phyloP scores from a whole-genome alignment of 2,888 invertebrate species.

The Chrysotoxum bicinctum region DNA sequence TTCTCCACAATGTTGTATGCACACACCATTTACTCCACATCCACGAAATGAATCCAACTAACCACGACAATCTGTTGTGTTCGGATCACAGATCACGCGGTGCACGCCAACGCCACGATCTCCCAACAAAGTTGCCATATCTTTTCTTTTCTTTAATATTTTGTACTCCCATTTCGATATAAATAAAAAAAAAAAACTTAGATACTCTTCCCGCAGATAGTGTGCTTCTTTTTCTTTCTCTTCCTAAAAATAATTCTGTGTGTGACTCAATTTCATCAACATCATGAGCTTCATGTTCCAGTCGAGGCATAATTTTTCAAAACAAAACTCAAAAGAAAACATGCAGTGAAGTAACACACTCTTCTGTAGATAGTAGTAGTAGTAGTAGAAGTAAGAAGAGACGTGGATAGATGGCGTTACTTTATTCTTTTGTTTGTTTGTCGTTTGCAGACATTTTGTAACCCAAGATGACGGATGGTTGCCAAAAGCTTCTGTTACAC shows the following conservation, averaged over 20 bases:
- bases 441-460: slow-evolving; percentile 34
- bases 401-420: slow-evolving; percentile 60
- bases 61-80: slow-evolving; percentile 59
- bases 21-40: slow-evolving; percentile 37
- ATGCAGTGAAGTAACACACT: slow-evolving; percentile 1
- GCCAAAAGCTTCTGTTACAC: slow-evolving; percentile 50
- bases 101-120: slow-evolving; percentile 57
- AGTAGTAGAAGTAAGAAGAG: slow-evolving; percentile 11
- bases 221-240: slow-evolving; percentile 16
- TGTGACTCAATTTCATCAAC: slow-evolving; percentile 53
- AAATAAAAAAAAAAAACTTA: neutral
- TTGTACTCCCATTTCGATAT: slow-evolving; percentile 8
- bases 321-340: slow-evolving; percentile 38
- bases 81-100: slow-evolving; percentile 63
- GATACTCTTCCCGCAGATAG: neutral
- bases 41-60: slow-evolving; percentile 49
- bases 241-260: slow-evolving; percentile 22
- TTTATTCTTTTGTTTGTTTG: slow-evolving; percentile 24
- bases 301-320: slow-evolving; percentile 18
- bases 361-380: neutral
- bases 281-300: slow-evolving; percentile 28
- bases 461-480: slow-evolving; percentile 40
- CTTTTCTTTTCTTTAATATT: slow-evolving; percentile 1
- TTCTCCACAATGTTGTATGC: slow-evolving; percentile 28
- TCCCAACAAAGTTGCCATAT: slow-evolving; percentile 38